Conservation (phyloP, 2,113 vertebrate species). For the Tachuris rubrigastra region DNA sequence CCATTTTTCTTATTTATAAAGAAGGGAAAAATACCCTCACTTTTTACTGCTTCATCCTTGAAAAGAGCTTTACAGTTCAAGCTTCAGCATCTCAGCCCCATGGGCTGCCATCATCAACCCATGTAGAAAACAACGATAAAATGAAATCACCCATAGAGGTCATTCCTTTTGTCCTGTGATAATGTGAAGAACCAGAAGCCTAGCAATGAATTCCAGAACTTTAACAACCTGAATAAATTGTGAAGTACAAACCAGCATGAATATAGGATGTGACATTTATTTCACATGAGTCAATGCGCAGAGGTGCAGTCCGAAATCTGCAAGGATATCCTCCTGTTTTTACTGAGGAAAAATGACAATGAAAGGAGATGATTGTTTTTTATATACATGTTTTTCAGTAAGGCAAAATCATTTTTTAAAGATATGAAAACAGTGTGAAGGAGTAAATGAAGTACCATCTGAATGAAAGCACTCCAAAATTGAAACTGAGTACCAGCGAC, state of each 20-base stretch:
- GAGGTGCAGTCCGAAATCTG: background rate
- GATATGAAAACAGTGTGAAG: background rate
- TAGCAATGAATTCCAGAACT: slow-evolving; percentile 45
- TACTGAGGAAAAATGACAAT: background rate
- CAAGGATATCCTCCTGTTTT: background rate
- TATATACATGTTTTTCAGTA: background rate
- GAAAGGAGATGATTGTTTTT: background rate
- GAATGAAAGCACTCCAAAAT: background rate
- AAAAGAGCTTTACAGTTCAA: slow-evolving; percentile 44
- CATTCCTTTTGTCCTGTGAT: slow-evolving; percentile 43
- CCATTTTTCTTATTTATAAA: slow-evolving; percentile 39
- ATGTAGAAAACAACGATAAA: slow-evolving; percentile 62
- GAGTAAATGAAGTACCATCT: background rate
- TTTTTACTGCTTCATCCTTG: slow-evolving; percentile 56
- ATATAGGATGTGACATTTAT: slow-evolving; percentile 35
- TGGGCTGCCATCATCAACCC: slow-evolving; percentile 33
- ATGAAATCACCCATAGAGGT: slow-evolving; percentile 54
- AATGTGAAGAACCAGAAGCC: slow-evolving; percentile 30
- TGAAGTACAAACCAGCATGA: slow-evolving; percentile 17
- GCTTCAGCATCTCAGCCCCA: slow-evolving; percentile 19
- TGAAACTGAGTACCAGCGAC: background rate
- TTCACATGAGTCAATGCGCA: slow-evolving; percentile 31
- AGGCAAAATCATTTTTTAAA: background rate
- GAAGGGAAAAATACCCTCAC: background rate
- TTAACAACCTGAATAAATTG: slow-evolving; percentile 60